Conservation (phyloP, 2,888 invertebrate genomes). For the Gari tellinella region DNA sequence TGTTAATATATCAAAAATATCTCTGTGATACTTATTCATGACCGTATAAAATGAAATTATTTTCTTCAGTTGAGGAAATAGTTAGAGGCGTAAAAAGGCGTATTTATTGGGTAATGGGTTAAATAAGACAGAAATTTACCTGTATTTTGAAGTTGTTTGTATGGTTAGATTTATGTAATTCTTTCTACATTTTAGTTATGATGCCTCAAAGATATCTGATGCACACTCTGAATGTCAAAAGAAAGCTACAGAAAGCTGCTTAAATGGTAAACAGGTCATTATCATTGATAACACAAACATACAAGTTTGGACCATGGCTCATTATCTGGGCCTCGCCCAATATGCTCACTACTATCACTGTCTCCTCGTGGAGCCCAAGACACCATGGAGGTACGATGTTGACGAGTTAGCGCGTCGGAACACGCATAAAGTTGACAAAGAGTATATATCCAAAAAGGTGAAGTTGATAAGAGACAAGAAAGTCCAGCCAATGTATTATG, state of each 20-base stretch:
- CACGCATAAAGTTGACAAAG: slow-evolving; percentile 74
- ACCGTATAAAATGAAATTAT: too few species aligned
- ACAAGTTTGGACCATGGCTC: slow-evolving; percentile 80
- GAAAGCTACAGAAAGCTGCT: slow-evolving; percentile 74
- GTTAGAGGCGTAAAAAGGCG: too few species aligned
- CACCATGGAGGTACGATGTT: slow-evolving; percentile 81
- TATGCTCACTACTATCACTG: slow-evolving; percentile 75
- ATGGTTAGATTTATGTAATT: too few species aligned
- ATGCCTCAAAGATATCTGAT: slow-evolving; percentile 69
- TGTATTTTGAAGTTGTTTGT: too few species aligned
- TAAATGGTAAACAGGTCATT: slow-evolving; percentile 67
- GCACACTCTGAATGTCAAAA: slow-evolving; percentile 81
- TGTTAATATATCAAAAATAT: too few species aligned
- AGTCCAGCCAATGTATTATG: slow-evolving; percentile 79
- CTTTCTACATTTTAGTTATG: slow-evolving; percentile 65
- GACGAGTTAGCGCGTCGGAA: slow-evolving; percentile 73
- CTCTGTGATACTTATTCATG: too few species aligned
- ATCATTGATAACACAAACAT: slow-evolving; percentile 84
- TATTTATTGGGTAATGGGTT: too few species aligned
- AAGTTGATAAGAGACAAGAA: slow-evolving; percentile 27
- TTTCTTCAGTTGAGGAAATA: too few species aligned
- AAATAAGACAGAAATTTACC: too few species aligned
- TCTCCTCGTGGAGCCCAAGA: slow-evolving; percentile 81
- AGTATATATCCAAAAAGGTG: slow-evolving; percentile 60
- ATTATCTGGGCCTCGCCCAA: slow-evolving; percentile 78